Evolutionary conservation across 2,797 vertebrate species (phyloP), one percentile per base, ranked within the genome.

Genomic region (Xyrichtys novacula): DNA sequence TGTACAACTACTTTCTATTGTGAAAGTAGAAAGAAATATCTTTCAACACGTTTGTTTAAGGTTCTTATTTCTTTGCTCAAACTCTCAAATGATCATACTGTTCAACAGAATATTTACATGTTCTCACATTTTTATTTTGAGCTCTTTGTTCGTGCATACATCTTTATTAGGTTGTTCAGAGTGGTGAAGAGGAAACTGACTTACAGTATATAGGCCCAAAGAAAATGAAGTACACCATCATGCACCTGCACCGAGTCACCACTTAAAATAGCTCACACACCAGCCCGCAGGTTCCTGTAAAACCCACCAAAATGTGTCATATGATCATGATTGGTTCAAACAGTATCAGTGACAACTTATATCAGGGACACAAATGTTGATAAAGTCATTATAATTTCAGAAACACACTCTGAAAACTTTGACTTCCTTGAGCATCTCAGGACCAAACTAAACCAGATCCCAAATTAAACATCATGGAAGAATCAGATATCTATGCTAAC

Each of bases 401-500:
- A 23, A 7, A 12, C 11, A 10, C 44, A 39, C 29, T 47, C 7
- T n/a, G n/a, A n/a, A n/a, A n/a, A n/a, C n/a, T n/a, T 34, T 12
- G 10, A 14, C 6, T 47, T 19, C n/a, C 19, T 20, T 19, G 20
- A 17, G 9, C 17, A 49, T 5, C 3, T n/a, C 8, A n/a, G 15
- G 39, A n/a, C 28, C 16, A 63, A 63, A 23, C 23, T 38, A 11
- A 20, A 20, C 19, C n/a, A 43, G n/a, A 43, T 3, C n/a, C 20
- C 19, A 22, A 36, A 23, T 23, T 9, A 12, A 10, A 44, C 29
- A n/a, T 38, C 36, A 73, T 50, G 65, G 42, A 48, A 62, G 29
- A 53, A 28, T 9, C 32, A 6, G 11, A 62, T 16, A 44, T 55
- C 2, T 64, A 59, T 28, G 53, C 3, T 7, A 68, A 78, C 8